Percentiles rank a stretch among this genome's conserved stretches.
Conservation (phyloP, 2,113 vertebrate species). For the Peromyscus leucopus region DNA sequence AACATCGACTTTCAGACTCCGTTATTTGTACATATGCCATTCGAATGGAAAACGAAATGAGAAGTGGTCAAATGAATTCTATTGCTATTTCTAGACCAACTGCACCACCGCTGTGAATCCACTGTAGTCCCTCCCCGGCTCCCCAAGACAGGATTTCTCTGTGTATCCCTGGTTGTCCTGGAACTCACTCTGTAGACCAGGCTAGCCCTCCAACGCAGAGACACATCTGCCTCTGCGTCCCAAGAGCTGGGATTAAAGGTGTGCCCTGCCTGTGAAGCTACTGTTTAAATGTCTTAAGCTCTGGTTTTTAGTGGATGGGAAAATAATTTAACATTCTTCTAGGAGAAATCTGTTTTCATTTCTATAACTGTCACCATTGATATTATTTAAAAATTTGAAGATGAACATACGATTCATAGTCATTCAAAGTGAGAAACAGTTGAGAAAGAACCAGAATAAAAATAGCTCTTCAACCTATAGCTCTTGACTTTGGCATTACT, state of each 20-base stretch:
- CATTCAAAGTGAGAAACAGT: constrained; percentile 10
- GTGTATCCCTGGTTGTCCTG: not conserved
- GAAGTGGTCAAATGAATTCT: not conserved
- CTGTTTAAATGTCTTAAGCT: constrained; percentile 36
- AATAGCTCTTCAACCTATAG: not conserved
- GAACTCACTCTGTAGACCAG: not conserved
- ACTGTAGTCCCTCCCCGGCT: not conserved
- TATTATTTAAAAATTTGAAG: constrained; percentile 32
- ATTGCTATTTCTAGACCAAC: constrained; percentile 9
- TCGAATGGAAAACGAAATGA: constrained; percentile 36
- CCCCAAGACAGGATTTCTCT: not conserved
- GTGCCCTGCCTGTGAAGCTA: not conserved
- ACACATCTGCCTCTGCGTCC: not conserved
- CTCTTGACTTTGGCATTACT: not conserved
- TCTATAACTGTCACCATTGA: constrained; percentile 34
- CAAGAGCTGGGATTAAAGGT: not conserved
- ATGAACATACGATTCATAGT: constrained; percentile 8
- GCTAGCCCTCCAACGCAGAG: not conserved
- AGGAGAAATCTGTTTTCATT: constrained; percentile 47
- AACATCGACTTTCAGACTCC: constrained; percentile 15
- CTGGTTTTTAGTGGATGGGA: constrained; percentile 20
- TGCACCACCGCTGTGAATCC: not conserved
- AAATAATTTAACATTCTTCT: constrained; percentile 19
- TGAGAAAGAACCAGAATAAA: not conserved
- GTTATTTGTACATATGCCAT: constrained; percentile 9